Base-by-base conservation (phyloP, 1,140 invertebrate genomes). In the Dendroctonus valens region DNA sequence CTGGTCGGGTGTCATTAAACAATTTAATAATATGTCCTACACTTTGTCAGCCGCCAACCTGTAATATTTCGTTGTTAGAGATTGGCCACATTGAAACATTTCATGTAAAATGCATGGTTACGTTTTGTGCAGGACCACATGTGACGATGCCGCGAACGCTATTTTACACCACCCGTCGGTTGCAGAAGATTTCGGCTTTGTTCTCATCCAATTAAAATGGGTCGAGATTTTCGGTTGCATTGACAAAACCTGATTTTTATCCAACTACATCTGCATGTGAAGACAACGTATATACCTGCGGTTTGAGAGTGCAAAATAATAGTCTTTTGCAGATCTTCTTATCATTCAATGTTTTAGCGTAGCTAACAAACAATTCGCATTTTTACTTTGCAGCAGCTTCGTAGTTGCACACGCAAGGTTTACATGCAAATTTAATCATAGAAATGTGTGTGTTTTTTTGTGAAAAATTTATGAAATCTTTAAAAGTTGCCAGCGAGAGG, bases 161-260 rank as follows among this genome's bases (percentile, higher is more conserved):
- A 72, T 72, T 72, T 72, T 70, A 67, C 71, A 72, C 71, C 71
- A 72, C 69, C 71, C 71, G 71, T 62, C 14, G 64, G 69, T 60
- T 68, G 59, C 51, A 57, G 62, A 48, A 41, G 54, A 49, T 69
- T 57, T 49, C 57, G 41, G 41, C 15, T 59, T 49, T 59, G 57
- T 72, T 72, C 71, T 64, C 71, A 72, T 70, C 71, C 71, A 72
- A 72, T 72, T 72, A 72, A 72, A 59, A 68, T 49, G 63, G 46
- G 69, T 60, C 69, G 67, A 69, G 70, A 66, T 65, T 72, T 70
- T 67, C 70, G 65, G 70, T 73, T 73, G 37, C 37, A 73, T 69
- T 71, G 67, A 69, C 67, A 63, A 69, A 73, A 71, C 67, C 69
- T 68, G 71, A 73, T 71, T 68, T 71, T 71, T 65, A 64, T 62